Evolutionary conservation across 2,113 vertebrate species (phyloP).

Genomic region (Ramphastos sulfuratus): DNA sequence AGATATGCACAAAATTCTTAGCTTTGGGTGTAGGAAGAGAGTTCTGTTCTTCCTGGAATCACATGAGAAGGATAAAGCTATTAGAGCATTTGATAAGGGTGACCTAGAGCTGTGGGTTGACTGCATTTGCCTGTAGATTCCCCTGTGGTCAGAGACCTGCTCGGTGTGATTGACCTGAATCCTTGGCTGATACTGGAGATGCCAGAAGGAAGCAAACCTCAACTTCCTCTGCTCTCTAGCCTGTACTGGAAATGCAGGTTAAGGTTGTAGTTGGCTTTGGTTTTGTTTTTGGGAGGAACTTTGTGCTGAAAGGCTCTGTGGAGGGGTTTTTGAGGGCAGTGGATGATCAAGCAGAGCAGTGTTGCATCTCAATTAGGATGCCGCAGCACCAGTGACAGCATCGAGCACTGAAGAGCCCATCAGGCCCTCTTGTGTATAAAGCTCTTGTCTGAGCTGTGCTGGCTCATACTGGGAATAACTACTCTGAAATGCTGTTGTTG

Average conservation of each 20-base stretch:
- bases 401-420: neutral
- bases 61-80: neutral
- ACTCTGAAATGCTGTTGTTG: neutral
- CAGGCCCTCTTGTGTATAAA: neutral
- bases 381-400: neutral
- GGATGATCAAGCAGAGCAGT: neutral
- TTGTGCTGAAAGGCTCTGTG: neutral
- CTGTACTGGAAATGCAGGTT: neutral
- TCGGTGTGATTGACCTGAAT: neutral
- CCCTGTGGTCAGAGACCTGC: neutral
- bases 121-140: neutral
- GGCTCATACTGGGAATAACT: neutral
- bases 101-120: neutral
- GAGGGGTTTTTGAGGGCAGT: neutral
- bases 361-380: neutral
- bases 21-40: neutral
- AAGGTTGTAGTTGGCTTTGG: neutral
- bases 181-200: neutral
- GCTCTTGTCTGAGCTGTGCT: neutral
- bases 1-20: accelerated
- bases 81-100: neutral
- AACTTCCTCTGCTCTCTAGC: neutral
- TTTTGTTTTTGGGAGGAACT: neutral
- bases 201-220: neutral
- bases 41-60: neutral